Evolutionary conservation across 2,113 vertebrate genomes (phyloP), one percentile per base, ranked within the genome.

Genomic region (Mirounga angustirostris): DNA sequence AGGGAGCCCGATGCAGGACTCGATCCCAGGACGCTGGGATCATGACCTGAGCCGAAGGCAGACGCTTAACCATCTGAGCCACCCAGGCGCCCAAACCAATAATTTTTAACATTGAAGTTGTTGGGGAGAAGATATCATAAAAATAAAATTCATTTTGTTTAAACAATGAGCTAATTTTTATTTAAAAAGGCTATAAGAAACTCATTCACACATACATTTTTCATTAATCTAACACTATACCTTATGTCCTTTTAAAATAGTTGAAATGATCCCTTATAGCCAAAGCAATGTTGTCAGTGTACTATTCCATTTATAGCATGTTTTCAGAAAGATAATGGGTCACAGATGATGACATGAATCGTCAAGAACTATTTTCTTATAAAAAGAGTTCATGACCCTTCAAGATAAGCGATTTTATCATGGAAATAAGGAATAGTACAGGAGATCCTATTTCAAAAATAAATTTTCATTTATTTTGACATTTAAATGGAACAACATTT

Each of bases 361-460:
- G 65, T 15, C 79, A 74, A 73, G 61, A 80, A 73, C 61, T 56
- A 50, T 79, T 94, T 74, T 86, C 79, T 81, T 80, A 80, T 43
- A 84, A 92, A 59, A 89, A 80, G 78, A 92, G 46, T 92, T 96
- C 81, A 58, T 71, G 89, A 92, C 65, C 22, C 13, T 82, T 95
- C 63, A 90, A 94, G 46, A 56, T 79, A 90, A 96, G 61, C 50
- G 40, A 91, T 95, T 94, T 91, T 84, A 96, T 93, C 52, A 56
- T 74, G 63, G 24, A 95, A 95, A 84, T 84, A 88, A 95, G 5
- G 10, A 95, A 83, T 79, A 90, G n/a, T 74, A 65, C 74, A 93
- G n/a, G 79, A 52, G 33, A 94, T 92, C 28, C 14, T 82, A 43
- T 87, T 97, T 94, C 40, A 92, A 92, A 94, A 89, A 65, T 71